A percentile compares a stretch with the other conserved stretches of the same genome.
Evolutionary conservation across 2,797 vertebrate species (phyloP).

Genomic region (Ispidina lecontei): DNA sequence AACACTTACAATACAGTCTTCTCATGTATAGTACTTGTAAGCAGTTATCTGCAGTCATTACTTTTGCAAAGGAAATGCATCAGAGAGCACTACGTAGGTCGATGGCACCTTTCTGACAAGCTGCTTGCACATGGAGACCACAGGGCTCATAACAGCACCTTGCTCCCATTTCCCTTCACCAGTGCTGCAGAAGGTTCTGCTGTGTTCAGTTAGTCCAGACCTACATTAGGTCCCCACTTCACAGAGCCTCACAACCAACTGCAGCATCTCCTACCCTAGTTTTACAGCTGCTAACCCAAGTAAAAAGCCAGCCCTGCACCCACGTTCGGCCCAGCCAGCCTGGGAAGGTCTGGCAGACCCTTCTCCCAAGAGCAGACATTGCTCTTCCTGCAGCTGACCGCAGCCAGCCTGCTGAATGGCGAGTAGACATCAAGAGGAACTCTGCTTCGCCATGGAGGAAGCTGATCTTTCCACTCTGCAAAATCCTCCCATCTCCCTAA

Average conservation of each 20-base stretch:
- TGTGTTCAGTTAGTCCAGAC: not conserved
- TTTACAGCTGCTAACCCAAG: not conserved
- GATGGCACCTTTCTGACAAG: not conserved
- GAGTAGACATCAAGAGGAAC: not conserved
- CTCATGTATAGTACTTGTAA: not conserved
- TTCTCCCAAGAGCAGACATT: not conserved
- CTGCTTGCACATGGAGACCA: fast-evolving
- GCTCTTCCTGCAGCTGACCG: not conserved
- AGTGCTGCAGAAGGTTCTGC: fast-evolving
- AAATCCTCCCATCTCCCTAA: not conserved
- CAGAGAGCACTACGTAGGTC: not conserved
- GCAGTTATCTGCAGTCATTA: not conserved
- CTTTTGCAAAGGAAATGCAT: not conserved
- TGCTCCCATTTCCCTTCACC: not conserved
- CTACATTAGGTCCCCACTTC: not conserved
- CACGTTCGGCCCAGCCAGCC: fast-evolving
- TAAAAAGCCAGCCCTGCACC: not conserved
- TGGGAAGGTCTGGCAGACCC: not conserved
- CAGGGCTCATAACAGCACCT: not conserved
- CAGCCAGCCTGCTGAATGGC: not conserved
- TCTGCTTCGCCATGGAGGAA: not conserved
- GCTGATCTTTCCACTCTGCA: not conserved
- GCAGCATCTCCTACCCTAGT: not conserved
- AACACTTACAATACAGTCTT: not conserved
- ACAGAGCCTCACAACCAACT: not conserved